Conservation (phyloP, 2,797 vertebrate species). For the Poeciliopsis paucimaculata region DNA sequence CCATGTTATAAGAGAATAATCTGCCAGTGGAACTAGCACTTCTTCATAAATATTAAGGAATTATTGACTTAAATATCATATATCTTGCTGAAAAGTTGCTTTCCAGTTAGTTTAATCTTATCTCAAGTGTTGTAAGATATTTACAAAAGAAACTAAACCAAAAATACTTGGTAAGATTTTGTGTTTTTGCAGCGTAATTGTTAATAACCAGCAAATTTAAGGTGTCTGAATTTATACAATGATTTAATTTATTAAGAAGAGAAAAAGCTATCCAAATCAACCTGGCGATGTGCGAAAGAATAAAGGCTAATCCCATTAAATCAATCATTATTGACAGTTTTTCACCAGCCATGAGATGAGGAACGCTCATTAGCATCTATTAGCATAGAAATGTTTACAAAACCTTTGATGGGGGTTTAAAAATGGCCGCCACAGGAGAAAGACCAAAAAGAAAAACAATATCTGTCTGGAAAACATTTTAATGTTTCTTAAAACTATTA, state of each 20-base stretch:
- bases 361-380: not conserved
- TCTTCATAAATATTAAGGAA: no score
- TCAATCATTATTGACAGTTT: not conserved
- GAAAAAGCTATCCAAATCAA: not conserved
- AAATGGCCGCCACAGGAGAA: not conserved
- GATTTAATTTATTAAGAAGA: not conserved
- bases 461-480: not conserved
- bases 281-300: not conserved
- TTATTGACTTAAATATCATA: no score
- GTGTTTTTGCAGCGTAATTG: no score
- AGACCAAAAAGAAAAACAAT: not conserved
- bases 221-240: not conserved
- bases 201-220: not conserved
- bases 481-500: not conserved
- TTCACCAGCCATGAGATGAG: not conserved
- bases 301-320: not conserved
- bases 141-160: no score
- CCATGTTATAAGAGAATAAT: no score
- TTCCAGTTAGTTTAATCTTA: no score
- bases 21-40: no score
- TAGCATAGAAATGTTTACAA: not conserved
- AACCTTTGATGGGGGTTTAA: not conserved
- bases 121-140: no score
- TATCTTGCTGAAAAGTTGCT: no score
- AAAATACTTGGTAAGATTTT: no score